Evolutionary conservation across 92 coral and sea anemone genomes (phyloP).

Genomic region (Heteractis magnifica): DNA sequence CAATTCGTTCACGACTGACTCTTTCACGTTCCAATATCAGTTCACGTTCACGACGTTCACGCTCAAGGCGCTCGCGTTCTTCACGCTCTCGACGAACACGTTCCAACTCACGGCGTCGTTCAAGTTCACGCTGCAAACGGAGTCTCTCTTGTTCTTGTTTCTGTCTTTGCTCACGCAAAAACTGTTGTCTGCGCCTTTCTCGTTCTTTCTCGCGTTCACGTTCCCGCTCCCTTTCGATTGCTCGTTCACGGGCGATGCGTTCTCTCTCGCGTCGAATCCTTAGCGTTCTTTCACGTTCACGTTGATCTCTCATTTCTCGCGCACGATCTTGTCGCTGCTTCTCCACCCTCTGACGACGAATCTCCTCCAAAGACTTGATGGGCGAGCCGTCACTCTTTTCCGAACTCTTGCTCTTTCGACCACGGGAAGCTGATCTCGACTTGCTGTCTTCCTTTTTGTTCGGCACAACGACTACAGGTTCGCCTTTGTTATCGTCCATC

Average conservation of each 20-base stretch:
- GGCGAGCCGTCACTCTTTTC: conserved; percentile 61
- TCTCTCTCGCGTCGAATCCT: conserved; percentile 95
- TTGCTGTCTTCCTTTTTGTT: conserved; percentile 61
- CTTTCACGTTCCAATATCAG: conserved; percentile 53
- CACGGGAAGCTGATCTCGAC: conserved; percentile 31
- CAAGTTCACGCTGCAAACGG: conserved; percentile 86
- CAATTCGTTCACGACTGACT: conserved; percentile 73
- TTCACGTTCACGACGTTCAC: conserved; percentile 96
- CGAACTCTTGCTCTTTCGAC: conserved; percentile 43
- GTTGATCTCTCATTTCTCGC: conserved; percentile 75
- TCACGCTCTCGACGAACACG: conserved; percentile 82
- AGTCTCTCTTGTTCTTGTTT: conserved; percentile 90
- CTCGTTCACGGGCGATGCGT: conserved; percentile 90
- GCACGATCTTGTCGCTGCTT: conserved; percentile 77
- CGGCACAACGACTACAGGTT: conserved; percentile 45
- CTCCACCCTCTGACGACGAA: conserved; percentile 84
- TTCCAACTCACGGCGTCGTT: conserved; percentile 85
- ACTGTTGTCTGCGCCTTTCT: conserved; percentile 81
- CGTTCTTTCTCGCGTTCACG: conserved; percentile 90
- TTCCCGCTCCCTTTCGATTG: conserved; percentile 85
- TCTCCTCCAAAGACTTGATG: conserved; percentile 88
- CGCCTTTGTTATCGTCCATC: conserved; percentile 64
- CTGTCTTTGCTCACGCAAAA: conserved; percentile 90
- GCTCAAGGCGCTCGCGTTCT: conserved; percentile 84
- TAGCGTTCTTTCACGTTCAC: conserved; percentile 89